These are phyloP conservation scores for Hydractinia symbiolongicarpus DNA, from an alignment of 30 jellyfish, hydroid and myxozoan genomes.

Conservation along the genomic window DNA sequence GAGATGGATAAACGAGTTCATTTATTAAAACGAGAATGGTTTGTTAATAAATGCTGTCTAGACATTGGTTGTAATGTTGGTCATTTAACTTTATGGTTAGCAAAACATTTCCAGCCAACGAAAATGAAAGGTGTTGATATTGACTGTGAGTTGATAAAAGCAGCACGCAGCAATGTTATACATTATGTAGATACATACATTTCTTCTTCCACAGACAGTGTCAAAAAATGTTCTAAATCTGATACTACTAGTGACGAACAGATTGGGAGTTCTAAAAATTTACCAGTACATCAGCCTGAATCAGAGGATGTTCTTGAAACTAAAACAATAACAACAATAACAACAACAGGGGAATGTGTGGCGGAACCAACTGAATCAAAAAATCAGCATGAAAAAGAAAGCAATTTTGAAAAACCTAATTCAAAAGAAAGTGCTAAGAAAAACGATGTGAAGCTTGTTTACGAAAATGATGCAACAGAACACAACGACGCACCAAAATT, in stretches of 20 bases:
- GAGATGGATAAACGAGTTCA: conserved; percentile 63
- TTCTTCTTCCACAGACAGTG: neutral
- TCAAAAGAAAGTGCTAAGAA: neutral
- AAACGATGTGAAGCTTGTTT: neutral
- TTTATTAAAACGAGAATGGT: conserved; percentile 51
- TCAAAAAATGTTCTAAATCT: too few species aligned
- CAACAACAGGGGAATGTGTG: too few species aligned
- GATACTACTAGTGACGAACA: too few species aligned
- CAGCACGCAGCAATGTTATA: conserved; percentile 67
- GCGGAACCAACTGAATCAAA: too few species aligned
- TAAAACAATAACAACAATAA: too few species aligned
- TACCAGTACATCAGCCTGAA: too few species aligned
- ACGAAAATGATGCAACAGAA: neutral
- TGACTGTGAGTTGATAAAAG: conserved; percentile 52
- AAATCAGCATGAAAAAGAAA: too few species aligned
- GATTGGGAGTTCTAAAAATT: too few species aligned
- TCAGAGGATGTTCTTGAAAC: too few species aligned
- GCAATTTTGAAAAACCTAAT: too few species aligned
- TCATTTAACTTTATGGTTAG: conserved; percentile 76
- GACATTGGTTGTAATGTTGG: conserved; percentile 99
- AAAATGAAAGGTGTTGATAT: conserved; percentile 71
- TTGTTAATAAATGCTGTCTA: conserved; percentile 52
- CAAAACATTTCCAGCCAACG: conserved; percentile 54
- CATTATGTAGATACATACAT: conserved; percentile 2
- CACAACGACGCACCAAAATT: neutral